phyloP scores from a whole-genome alignment of 2,888 invertebrate species.

The Griposia aprilina region DNA sequence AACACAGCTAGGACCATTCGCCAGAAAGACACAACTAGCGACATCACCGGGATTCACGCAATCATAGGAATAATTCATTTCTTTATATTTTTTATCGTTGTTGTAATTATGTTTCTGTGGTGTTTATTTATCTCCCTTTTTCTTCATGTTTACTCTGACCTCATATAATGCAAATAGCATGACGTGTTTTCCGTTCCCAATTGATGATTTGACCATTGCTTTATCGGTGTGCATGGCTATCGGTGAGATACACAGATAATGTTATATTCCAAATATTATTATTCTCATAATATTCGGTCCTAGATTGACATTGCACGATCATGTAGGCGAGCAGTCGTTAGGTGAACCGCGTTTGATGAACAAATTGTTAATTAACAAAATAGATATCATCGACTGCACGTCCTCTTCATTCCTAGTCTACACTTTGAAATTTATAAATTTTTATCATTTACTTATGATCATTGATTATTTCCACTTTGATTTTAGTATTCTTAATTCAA shows the following conservation, averaged over 20 bases:
- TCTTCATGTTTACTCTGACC: constrained; percentile 81
- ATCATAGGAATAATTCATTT: constrained; percentile 69
- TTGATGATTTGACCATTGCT: constrained; percentile 78
- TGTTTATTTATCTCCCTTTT: constrained; percentile 75
- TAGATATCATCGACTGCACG: constrained; percentile 83
- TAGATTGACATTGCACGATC: constrained; percentile 83
- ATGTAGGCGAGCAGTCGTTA: constrained; percentile 85
- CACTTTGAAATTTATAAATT: constrained; percentile 81
- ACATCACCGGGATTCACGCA: constrained; percentile 72
- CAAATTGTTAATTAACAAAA: constrained; percentile 57
- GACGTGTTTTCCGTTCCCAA: constrained; percentile 75
- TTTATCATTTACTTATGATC: constrained; percentile 8
- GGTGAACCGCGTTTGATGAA: constrained; percentile 62
- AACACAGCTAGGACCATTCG: constrained; percentile 73
- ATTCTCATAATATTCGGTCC: constrained; percentile 74
- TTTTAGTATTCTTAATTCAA: constrained; percentile 45
- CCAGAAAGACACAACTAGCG: constrained; percentile 71
- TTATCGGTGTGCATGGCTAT: constrained; percentile 88
- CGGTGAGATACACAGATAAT: constrained; percentile 76
- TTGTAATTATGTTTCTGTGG: constrained; percentile 77
- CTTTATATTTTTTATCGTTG: constrained; percentile 72
- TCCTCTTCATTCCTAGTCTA: constrained; percentile 81
- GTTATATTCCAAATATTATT: constrained; percentile 79
- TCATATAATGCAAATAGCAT: constrained; percentile 87
- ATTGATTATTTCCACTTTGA: constrained; percentile 33